A percentile compares a stretch with the other conserved stretches of the same genome.
Conservation (phyloP, 2,888 invertebrate species). For the Cerceris ruficornis region DNA sequence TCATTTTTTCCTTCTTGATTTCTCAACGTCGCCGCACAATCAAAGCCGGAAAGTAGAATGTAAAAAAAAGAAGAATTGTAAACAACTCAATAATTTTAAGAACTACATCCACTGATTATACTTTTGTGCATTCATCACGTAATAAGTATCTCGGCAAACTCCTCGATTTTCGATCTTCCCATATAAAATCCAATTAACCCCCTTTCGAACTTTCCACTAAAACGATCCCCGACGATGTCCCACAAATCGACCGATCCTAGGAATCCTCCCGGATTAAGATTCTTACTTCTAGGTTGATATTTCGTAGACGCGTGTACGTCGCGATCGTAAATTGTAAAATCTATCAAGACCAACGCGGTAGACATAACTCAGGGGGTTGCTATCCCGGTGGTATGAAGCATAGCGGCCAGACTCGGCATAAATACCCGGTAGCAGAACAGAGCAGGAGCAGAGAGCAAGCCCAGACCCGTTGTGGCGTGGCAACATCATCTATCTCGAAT, state of each 20-base stretch:
- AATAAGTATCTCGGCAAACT: too few relatives aligned
- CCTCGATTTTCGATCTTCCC: too few relatives aligned
- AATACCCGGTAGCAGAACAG: constrained; percentile 80
- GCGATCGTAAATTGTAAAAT: constrained; percentile 81
- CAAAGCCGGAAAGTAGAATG: too few relatives aligned
- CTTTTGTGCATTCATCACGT: too few relatives aligned
- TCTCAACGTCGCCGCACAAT: too few relatives aligned
- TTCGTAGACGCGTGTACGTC: constrained; percentile 68
- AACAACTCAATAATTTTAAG: too few relatives aligned
- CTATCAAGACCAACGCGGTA: constrained; percentile 81
- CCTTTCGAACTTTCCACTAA: not conserved
- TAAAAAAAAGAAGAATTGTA: too few relatives aligned
- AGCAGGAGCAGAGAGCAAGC: constrained; percentile 78
- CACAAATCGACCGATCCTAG: constrained; percentile 8
- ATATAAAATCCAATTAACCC: not conserved
- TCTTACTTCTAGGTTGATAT: constrained; percentile 60
- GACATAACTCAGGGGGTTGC: constrained; percentile 80
- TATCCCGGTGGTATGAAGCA: constrained; percentile 80
- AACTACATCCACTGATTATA: too few relatives aligned
- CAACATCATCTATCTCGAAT: constrained; percentile 81
- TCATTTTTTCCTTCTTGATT: too few relatives aligned
- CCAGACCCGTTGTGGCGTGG: constrained; percentile 80
- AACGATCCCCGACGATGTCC: not conserved
- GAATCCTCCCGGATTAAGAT: constrained; percentile 31
- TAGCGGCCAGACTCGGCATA: constrained; percentile 81